phyloP scores from a whole-genome alignment of 2,888 invertebrate genomes.

The Sinhomidia bicolor region DNA sequence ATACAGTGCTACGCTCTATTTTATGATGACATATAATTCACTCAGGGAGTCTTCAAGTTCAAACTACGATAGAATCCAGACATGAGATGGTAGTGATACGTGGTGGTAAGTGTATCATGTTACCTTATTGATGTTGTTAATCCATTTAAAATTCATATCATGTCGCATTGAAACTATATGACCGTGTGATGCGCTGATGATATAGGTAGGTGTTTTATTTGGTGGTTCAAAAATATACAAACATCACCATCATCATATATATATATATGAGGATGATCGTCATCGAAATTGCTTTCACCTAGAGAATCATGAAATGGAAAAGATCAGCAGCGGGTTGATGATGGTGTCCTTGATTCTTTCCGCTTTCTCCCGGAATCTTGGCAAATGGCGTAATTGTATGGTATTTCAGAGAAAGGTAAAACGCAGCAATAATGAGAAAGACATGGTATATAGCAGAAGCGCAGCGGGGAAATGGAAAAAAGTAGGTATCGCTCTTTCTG shows the following conservation, averaged over 20 bases:
- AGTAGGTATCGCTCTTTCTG: not conserved
- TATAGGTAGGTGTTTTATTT: not conserved
- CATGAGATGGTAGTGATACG: not conserved
- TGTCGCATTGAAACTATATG: not conserved
- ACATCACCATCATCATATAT: not conserved
- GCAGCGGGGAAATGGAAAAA: not conserved
- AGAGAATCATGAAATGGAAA: conserved; percentile 5
- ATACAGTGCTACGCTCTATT: not conserved
- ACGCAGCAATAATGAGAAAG: not conserved
- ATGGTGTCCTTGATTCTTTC: conserved; percentile 34
- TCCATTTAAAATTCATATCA: not conserved
- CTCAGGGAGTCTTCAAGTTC: too few relatives aligned
- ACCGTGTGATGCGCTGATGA: not conserved
- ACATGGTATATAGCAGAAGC: not conserved
- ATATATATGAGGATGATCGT: too few relatives aligned
- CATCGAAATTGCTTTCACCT: conserved; percentile 27
- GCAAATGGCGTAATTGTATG: conserved; percentile 16
- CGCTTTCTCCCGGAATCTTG: conserved; percentile 22
- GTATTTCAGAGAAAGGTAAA: not conserved
- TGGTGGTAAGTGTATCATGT: not conserved
- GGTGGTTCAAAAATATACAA: not conserved
- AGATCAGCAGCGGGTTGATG: conserved; percentile 19
- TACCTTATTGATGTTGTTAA: not conserved
- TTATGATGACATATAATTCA: not conserved
- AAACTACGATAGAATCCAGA: not conserved